Evolutionary conservation across 2,888 invertebrate genomes (phyloP).

Genomic region (Anorthoa munda): DNA sequence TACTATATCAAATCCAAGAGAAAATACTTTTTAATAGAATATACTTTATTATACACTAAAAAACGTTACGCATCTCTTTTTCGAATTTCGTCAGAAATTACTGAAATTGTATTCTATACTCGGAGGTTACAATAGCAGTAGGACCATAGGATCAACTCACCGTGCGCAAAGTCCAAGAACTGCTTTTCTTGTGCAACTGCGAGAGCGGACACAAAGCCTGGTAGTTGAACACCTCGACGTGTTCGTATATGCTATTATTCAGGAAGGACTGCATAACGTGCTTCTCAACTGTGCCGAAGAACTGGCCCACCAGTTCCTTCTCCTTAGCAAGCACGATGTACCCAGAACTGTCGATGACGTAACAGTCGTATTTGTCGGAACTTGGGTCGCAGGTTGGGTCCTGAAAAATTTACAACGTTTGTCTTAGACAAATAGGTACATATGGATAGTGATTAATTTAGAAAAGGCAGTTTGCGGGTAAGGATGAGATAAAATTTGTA

Average conservation of each 20-base stretch:
- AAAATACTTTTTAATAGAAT: background rate
- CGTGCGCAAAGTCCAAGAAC: conserved; percentile 79
- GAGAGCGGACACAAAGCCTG: conserved; percentile 93
- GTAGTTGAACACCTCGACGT: conserved; percentile 95
- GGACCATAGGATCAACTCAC: conserved; percentile 64
- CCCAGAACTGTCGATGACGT: conserved; percentile 97
- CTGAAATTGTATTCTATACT: background rate
- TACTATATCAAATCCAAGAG: background rate
- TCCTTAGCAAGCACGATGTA: conserved; percentile 94
- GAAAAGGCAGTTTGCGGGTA: background rate
- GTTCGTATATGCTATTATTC: conserved; percentile 93
- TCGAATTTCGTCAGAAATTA: background rate
- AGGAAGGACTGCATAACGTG: conserved; percentile 95
- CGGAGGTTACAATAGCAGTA: too few relatives aligned
- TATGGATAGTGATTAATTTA: background rate
- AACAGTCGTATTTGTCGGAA: conserved; percentile 94
- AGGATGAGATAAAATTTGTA: background rate
- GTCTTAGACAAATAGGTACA: background rate
- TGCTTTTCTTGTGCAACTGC: conserved; percentile 68
- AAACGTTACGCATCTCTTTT: too few relatives aligned
- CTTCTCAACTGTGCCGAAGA: conserved; percentile 94
- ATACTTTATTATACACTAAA: too few relatives aligned
- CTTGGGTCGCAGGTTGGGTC: conserved; percentile 86
- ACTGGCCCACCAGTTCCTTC: conserved; percentile 93
- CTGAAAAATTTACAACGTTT: conserved; percentile 67